Conservation (phyloP, 2,797 vertebrate species). For the Mormyrops boulengeri region DNA sequence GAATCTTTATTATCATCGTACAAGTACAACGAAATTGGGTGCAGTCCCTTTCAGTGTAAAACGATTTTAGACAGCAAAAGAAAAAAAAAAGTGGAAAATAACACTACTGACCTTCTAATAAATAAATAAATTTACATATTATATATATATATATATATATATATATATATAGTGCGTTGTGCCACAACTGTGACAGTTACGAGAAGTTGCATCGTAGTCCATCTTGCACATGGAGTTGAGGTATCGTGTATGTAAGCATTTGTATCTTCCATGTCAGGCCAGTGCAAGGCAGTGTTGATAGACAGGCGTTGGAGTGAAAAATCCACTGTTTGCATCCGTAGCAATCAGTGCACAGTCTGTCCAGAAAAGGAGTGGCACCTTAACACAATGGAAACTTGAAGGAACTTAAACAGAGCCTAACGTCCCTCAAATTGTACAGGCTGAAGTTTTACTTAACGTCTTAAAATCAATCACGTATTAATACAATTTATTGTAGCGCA, state of each 20-base stretch:
- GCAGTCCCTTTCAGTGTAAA: background rate
- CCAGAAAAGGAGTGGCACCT: background rate
- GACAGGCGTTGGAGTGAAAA: background rate
- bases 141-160: no score
- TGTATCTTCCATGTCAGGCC: background rate
- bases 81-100: background rate
- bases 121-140: background rate
- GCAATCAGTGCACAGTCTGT: background rate
- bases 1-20: background rate
- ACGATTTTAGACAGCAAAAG: background rate
- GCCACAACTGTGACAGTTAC: background rate
- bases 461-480: background rate
- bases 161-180: no score
- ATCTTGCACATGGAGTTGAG: no score
- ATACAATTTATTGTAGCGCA: background rate
- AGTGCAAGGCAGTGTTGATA: background rate
- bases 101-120: background rate
- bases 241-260: background rate
- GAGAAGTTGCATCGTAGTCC: no score
- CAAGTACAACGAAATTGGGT: background rate
- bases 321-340: background rate
- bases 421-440: background rate
- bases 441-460: background rate
- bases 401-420: background rate
- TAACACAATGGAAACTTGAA: background rate